These are phyloP conservation scores for Thinocorus orbignyianus DNA, from an alignment of 2,113 vertebrate species.

Conservation along the genomic window DNA sequence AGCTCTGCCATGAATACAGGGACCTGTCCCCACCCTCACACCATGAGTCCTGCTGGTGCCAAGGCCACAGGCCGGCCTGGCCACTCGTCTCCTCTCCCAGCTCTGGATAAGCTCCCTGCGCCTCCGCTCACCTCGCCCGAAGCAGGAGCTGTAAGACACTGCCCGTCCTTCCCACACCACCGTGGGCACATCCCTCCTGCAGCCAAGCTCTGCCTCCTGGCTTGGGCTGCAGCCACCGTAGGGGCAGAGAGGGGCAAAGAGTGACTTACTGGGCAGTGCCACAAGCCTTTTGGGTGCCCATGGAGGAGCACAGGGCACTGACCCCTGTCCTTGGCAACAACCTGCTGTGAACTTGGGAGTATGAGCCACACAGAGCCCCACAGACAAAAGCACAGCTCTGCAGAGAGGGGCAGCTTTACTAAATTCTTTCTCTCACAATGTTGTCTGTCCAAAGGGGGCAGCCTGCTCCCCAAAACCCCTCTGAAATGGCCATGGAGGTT, in stretches of 20 bases:
- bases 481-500: accelerated
- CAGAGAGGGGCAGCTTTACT: not conserved
- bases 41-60: accelerated
- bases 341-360: accelerated
- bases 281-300: accelerated
- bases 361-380: accelerated
- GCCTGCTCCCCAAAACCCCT: not conserved
- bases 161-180: not conserved
- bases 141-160: not conserved
- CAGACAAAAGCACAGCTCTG: not conserved
- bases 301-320: not conserved
- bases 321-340: not conserved
- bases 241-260: not conserved
- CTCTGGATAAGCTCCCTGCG: not conserved
- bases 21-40: accelerated
- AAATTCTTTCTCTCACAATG: accelerated
- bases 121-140: accelerated
- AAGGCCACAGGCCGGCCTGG: not conserved
- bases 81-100: not conserved
- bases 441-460: not conserved
- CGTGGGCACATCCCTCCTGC: accelerated
- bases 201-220: not conserved
- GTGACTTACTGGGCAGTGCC: accelerated
- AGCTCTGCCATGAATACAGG: not conserved
- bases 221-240: not conserved